Evolutionary conservation across 2,113 vertebrate genomes (phyloP).

Genomic region (Spheniscus mendiculus): DNA sequence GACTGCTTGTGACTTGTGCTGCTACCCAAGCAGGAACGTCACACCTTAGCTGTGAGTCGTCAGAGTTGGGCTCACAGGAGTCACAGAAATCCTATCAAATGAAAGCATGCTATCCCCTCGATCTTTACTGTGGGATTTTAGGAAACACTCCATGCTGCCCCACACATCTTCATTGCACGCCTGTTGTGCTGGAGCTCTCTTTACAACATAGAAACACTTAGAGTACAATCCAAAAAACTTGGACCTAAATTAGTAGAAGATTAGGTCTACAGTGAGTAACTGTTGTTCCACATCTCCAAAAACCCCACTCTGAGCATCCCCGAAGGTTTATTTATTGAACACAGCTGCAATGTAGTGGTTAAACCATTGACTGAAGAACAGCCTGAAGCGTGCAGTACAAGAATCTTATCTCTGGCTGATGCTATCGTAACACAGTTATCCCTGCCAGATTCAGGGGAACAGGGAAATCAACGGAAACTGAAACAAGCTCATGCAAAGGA

Average conservation of each 20-base stretch:
- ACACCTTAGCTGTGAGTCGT: fast-evolving
- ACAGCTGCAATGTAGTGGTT: not conserved
- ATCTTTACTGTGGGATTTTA: not conserved
- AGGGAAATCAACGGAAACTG: not conserved
- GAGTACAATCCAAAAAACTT: not conserved
- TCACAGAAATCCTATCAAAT: not conserved
- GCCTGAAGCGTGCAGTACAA: not conserved
- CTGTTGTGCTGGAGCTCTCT: not conserved
- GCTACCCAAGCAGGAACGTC: not conserved
- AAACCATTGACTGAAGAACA: not conserved
- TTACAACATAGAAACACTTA: not conserved
- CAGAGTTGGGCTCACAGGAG: not conserved
- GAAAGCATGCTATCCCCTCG: fast-evolving
- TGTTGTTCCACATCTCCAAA: not conserved
- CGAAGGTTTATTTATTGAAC: not conserved
- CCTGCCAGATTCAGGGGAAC: not conserved
- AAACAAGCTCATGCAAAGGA: not conserved
- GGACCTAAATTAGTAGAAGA: not conserved
- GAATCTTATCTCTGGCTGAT: not conserved
- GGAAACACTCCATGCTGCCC: not conserved
- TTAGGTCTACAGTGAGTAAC: not conserved
- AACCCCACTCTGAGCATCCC: not conserved
- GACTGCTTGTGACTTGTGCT: not conserved
- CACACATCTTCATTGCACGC: fast-evolving
- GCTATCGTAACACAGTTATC: not conserved